These are phyloP conservation scores for Pheosia tremula DNA, from an alignment of 2,888 invertebrate genomes.

Conservation along the genomic window DNA sequence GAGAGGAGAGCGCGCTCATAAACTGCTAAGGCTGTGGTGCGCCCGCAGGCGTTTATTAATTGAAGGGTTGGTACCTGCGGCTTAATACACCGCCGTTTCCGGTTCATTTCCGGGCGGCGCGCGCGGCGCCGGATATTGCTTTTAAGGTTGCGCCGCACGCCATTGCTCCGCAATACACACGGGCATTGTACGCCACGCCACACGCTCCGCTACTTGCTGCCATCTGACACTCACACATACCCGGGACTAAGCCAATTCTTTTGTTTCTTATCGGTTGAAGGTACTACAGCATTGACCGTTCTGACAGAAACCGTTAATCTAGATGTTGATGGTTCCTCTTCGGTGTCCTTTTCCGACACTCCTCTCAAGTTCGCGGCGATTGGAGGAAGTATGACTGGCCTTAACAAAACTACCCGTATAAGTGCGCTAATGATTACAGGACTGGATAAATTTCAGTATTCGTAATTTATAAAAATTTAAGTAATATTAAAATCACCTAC, in stretches of 20 bases:
- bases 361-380: too few species aligned
- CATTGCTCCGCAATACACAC: conserved; percentile 54
- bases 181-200: conserved; percentile 45
- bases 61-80: conserved; percentile 84
- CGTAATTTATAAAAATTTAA: background rate
- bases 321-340: too few species aligned
- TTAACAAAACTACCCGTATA: too few species aligned
- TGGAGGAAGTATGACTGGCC: too few species aligned
- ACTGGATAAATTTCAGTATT: too few species aligned
- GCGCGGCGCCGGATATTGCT: conserved; percentile 85
- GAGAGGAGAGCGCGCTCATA: conserved; percentile 54
- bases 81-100: conserved; percentile 85
- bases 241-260: too few species aligned
- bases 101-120: conserved; percentile 84
- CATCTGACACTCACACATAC: conserved; percentile 5
- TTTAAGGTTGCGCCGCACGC: conserved; percentile 83
- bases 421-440: too few species aligned
- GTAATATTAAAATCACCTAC: background rate
- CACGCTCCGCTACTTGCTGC: conserved; percentile 34
- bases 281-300: too few species aligned
- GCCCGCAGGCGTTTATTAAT: conserved; percentile 82
- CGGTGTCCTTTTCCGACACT: too few species aligned
- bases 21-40: conserved; percentile 61
- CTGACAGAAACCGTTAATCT: too few species aligned
- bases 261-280: too few species aligned